Conservation (phyloP, 2,888 invertebrate genomes). For the Malacosoma neustria region DNA sequence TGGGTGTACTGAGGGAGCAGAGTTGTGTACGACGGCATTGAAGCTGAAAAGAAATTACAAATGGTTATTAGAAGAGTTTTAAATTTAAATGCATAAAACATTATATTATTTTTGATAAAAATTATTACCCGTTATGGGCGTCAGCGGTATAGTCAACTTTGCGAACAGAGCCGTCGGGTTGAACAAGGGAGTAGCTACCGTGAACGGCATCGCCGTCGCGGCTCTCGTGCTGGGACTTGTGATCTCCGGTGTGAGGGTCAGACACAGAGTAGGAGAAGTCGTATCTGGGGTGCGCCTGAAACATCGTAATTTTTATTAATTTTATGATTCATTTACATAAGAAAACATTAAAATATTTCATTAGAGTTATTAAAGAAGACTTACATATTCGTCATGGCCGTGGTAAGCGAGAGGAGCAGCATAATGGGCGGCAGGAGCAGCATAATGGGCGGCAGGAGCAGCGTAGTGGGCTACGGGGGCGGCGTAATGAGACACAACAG, state of each 20-base stretch:
- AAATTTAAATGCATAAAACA: no score
- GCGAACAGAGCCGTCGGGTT: slow-evolving; percentile 66
- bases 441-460: slow-evolving; percentile 20
- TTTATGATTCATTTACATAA: no score
- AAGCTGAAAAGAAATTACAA: slow-evolving; percentile 43
- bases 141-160: slow-evolving; percentile 65
- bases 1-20: slow-evolving; percentile 47
- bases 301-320: no score
- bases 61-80: slow-evolving; percentile 2
- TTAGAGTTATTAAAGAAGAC: slow-evolving; percentile 3
- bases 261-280: slow-evolving; percentile 69
- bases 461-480: slow-evolving; percentile 18
- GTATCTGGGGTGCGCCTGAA: slow-evolving; percentile 52
- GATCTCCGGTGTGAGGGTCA: slow-evolving; percentile 74
- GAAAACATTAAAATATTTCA: not conserved
- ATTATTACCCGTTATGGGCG: slow-evolving; percentile 20
- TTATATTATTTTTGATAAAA: no score
- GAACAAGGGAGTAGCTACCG: slow-evolving; percentile 74
- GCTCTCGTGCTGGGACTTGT: slow-evolving; percentile 69
- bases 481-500: slow-evolving; percentile 18
- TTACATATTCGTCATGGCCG: slow-evolving; percentile 27
- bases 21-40: slow-evolving; percentile 66
- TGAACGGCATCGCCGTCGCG: slow-evolving; percentile 72
- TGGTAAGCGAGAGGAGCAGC: slow-evolving; percentile 22
- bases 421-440: slow-evolving; percentile 19